These are phyloP conservation scores for Taxidea taxus DNA, from an alignment of 2,113 vertebrate genomes.

Conservation along the genomic window DNA sequence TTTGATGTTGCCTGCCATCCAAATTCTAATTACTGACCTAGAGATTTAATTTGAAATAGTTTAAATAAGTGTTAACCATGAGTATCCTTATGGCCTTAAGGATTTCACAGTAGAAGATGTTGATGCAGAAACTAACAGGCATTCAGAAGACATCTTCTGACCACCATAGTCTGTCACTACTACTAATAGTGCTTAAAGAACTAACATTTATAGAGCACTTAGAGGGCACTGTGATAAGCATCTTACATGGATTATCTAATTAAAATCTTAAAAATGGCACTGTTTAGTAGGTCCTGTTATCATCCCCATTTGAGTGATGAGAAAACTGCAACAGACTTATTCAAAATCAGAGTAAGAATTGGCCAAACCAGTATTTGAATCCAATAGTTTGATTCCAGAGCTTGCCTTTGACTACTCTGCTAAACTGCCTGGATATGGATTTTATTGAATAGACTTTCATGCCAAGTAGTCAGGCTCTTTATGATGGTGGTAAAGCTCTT, in stretches of 20 bases:
- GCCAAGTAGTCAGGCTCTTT: not conserved
- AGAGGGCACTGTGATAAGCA: not conserved
- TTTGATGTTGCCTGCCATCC: not conserved
- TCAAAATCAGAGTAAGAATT: not conserved
- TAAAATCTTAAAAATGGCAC: not conserved
- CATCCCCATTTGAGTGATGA: not conserved
- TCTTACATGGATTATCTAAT: not conserved
- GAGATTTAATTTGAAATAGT: slow-evolving; percentile 9
- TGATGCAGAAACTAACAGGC: not conserved
- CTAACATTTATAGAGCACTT: not conserved
- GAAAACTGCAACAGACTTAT: not conserved
- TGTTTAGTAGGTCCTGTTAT: not conserved
- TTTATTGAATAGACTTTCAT: not conserved
- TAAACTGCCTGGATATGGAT: not conserved
- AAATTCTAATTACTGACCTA: not conserved
- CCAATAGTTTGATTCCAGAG: not conserved
- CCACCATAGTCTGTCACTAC: not conserved
- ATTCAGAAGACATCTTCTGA: not conserved
- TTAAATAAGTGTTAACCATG: not conserved
- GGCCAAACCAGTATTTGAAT: not conserved
- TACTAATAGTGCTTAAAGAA: not conserved
- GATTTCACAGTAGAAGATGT: not conserved
- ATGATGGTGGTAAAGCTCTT: not conserved
- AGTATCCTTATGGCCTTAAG: not conserved
- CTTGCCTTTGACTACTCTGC: not conserved